These are phyloP conservation scores for Hylaeus volcanicus DNA, from an alignment of 1,140 invertebrate genomes.

Conservation along the genomic window DNA sequence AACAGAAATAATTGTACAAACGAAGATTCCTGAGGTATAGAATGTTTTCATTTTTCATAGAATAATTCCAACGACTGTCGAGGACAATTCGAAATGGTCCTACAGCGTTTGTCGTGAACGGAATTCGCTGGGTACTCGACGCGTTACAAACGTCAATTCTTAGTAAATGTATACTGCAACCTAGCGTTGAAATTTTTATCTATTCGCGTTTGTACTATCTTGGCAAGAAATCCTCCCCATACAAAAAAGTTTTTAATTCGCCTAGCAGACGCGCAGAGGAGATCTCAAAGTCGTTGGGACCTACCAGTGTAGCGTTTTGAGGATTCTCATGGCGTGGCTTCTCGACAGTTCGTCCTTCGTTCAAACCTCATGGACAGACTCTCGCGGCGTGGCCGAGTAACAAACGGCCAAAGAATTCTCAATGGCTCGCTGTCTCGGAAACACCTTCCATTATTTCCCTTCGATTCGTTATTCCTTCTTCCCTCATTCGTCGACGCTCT, in stretches of 20 bases:
- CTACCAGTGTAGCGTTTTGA: constrained; percentile 79
- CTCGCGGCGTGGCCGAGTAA: constrained; percentile 45
- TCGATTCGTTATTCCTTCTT: not conserved
- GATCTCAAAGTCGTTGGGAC: constrained; percentile 43
- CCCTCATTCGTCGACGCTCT: not conserved
- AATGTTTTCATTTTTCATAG: too few species aligned
- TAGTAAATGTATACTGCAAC: too few species aligned
- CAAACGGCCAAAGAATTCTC: constrained; percentile 68
- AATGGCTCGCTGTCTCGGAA: constrained; percentile 42
- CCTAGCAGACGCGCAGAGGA: not conserved
- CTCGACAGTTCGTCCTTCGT: constrained; percentile 62
- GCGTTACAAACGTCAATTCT: too few species aligned
- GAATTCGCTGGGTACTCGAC: too few species aligned
- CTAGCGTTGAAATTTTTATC: too few species aligned
- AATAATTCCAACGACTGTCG: too few species aligned
- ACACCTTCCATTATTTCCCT: constrained; percentile 44
- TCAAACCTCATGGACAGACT: constrained; percentile 65
- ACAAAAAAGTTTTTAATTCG: too few species aligned
- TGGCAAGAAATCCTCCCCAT: not conserved
- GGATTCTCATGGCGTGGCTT: constrained; percentile 79
- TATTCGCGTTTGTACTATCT: too few species aligned
- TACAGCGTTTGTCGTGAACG: too few species aligned
- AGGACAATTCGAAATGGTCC: too few species aligned
- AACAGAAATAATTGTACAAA: too few species aligned
- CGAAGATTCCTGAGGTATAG: too few species aligned